These are phyloP conservation scores for Drosophila lacertosa DNA, from an alignment of 1,140 invertebrate genomes.

Conservation along the genomic window DNA sequence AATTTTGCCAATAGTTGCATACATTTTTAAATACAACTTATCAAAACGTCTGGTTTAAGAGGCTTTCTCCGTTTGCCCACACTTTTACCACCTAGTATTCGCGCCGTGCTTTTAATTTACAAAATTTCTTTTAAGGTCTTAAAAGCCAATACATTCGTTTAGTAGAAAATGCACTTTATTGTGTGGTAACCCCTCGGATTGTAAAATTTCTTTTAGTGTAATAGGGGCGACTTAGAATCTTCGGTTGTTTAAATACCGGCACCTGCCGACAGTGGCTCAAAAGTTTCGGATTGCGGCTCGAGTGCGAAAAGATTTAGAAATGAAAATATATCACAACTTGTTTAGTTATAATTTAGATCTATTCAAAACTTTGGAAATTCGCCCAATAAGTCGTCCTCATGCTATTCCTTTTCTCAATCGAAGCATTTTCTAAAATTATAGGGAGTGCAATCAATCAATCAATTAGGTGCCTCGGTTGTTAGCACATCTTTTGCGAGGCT, in stretches of 20 bases:
- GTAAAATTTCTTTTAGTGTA: slow-evolving; percentile 1
- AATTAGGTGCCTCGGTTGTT: slow-evolving; percentile 1
- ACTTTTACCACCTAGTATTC: slow-evolving; percentile 29
- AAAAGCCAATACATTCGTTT: not conserved
- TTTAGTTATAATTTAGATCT: slow-evolving; percentile 25
- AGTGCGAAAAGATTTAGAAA: slow-evolving; percentile 16
- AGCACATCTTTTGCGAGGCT: slow-evolving; percentile 25
- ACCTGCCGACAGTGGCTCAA: not conserved
- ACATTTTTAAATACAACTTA: slow-evolving; percentile 25
- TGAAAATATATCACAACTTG: slow-evolving; percentile 42
- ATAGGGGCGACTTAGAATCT: not conserved
- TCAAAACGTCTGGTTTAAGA: slow-evolving; percentile 40
- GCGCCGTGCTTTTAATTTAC: slow-evolving; percentile 13
- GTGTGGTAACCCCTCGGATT: not conserved
- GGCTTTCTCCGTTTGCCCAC: slow-evolving; percentile 5
- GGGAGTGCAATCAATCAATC: slow-evolving; percentile 42
- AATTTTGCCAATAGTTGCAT: slow-evolving; percentile 22
- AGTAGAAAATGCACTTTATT: not conserved
- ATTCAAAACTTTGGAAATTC: not conserved
- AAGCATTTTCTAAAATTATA: slow-evolving; percentile 8
- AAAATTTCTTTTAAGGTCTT: slow-evolving; percentile 1
- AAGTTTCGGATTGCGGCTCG: not conserved
- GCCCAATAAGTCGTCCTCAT: not conserved
- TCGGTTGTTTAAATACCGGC: not conserved
- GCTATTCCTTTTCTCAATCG: slow-evolving; percentile 1